Evolutionary conservation across 2,888 invertebrate genomes (phyloP), one percentile per base, ranked within the genome.

Genomic region (Achlya flavicornis): DNA sequence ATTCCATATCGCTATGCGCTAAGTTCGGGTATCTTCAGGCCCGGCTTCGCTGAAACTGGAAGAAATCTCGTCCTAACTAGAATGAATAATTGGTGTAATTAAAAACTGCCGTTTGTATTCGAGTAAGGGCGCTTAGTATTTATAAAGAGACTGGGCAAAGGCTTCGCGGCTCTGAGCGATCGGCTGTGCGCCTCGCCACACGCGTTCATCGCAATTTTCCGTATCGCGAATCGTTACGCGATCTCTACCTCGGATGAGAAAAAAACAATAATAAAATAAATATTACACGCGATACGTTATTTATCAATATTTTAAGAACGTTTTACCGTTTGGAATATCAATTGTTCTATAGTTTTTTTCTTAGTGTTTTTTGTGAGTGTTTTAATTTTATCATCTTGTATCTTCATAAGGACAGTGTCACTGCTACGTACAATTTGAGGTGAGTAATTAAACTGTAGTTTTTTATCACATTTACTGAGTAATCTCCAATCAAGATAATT

Each of bases 41-140:
- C 64, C 62, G 43, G 64, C 70, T 72, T 73, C 71, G 78, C 73
- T 81, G 77, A 78, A 90, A 91, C 91, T 91, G 87, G 91, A 78
- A 81, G 80, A 78, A 84, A 90, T 90, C 92, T 86, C 83, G 91
- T 88, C 83, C 61, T 86, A 92, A 91, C 92, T 91, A 90, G 92
- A 87, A 87, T 72, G 73, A 83, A 79, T 85, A 82, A 90, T 88
- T 88, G 84, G 78, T 80, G 80, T 88, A 86, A 92, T 90, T 91
- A 90, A 87, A 82, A 87, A 80, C 73, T 82, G 82, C 77, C 81
- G 78, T 78, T 74, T 72, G 70, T 71, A 64, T 66, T 67, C 16
- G 53, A 67, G 72, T 88, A 86, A 89, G 90, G 90, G 89, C 86
- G 88, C 76, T 69, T 76, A 64, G 66, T 75, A 77, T 83, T 83